Conservation (phyloP, 2,797 vertebrate species). For the Acanthurus lineatus region DNA sequence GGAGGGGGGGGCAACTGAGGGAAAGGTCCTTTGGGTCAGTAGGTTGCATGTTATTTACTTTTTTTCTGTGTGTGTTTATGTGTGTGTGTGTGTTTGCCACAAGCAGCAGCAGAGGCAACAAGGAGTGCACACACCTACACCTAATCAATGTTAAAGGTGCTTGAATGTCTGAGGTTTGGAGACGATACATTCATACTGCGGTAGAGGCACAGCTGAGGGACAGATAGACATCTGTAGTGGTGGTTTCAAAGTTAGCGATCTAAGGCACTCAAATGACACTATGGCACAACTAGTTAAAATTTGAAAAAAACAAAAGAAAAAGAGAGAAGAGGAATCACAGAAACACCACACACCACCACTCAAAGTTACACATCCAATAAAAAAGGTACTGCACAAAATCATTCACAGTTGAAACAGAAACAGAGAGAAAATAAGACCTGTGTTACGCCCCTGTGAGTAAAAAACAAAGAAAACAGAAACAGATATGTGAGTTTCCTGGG, state of each 20-base stretch:
- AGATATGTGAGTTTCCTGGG: slow-evolving; percentile 37
- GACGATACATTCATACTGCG: slow-evolving; percentile 86
- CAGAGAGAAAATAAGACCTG: slow-evolving; percentile 55
- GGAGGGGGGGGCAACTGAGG: slow-evolving; percentile 61
- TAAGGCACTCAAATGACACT: slow-evolving; percentile 90
- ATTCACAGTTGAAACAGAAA: slow-evolving; percentile 82
- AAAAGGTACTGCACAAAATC: slow-evolving; percentile 75
- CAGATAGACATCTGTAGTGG: slow-evolving; percentile 80
- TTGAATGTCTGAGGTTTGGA: slow-evolving; percentile 83
- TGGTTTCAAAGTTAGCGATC: slow-evolving; percentile 80
- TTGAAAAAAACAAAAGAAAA: slow-evolving; percentile 1
- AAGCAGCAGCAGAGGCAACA: slow-evolving; percentile 75
- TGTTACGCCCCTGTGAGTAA: slow-evolving; percentile 63
- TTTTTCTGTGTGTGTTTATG: background rate
- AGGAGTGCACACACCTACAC: slow-evolving; percentile 61
- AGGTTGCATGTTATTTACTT: slow-evolving; percentile 67
- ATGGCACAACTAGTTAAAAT: slow-evolving; percentile 82
- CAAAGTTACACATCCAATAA: slow-evolving; percentile 65
- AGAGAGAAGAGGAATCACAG: slow-evolving; percentile 24
- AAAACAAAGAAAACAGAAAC: slow-evolving; percentile 37
- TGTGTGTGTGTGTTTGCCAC: slow-evolving; percentile 51
- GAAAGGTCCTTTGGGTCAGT: slow-evolving; percentile 79
- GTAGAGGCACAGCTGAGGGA: slow-evolving; percentile 86
- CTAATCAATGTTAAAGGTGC: slow-evolving; percentile 75
- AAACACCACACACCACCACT: slow-evolving; percentile 67